These are phyloP conservation scores for Dinocampus coccinellae DNA, from an alignment of 2,888 invertebrate genomes.

Conservation along the genomic window DNA sequence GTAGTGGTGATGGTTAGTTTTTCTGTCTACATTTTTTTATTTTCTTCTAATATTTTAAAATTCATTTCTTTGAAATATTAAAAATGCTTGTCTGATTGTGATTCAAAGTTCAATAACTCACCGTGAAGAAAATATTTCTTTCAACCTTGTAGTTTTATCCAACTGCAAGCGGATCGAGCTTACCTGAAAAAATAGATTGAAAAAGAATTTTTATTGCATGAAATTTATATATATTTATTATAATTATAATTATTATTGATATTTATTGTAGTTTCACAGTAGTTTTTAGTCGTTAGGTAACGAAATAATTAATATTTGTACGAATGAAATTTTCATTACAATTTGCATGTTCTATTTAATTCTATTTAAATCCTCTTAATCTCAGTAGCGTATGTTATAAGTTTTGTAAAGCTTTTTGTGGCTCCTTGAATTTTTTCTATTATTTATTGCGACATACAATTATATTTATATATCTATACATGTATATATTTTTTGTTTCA, in stretches of 20 bases:
- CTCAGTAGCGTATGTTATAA: neutral
- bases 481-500: neutral
- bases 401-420: neutral
- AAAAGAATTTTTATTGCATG: neutral
- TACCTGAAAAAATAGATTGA: slow-evolving; percentile 10
- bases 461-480: neutral
- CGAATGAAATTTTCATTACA: slow-evolving; percentile 14
- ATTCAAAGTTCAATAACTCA: neutral
- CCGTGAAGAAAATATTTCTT: neutral
- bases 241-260: neutral
- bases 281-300: neutral
- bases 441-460: neutral
- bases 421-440: neutral
- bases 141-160: neutral
- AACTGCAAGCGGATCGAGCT: neutral
- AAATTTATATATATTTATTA: neutral
- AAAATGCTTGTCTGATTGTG: neutral
- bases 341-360: slow-evolving; percentile 3
- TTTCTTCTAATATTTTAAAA: neutral
- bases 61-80: neutral
- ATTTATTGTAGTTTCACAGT: neutral
- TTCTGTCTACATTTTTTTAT: neutral
- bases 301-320: neutral
- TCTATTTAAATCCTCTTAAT: neutral
- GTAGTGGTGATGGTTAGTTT: neutral